phyloP scores from a whole-genome alignment of 2,888 invertebrate species.

The Carpatolechia fugitivella region DNA sequence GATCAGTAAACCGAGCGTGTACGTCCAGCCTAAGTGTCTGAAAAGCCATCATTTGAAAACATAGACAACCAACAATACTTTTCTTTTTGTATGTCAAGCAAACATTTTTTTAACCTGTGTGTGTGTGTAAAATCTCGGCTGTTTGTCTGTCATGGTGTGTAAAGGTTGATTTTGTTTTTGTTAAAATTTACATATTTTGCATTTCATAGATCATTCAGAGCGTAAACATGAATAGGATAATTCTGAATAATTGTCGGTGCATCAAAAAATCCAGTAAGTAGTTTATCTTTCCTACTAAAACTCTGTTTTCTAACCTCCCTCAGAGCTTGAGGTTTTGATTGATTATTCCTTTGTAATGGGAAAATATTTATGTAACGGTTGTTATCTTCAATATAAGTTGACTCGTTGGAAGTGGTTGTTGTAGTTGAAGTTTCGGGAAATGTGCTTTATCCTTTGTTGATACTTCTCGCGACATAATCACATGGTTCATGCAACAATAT shows the following conservation, averaged over 20 bases:
- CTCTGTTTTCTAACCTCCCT: conserved; percentile 43
- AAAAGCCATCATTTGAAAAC: too few species aligned
- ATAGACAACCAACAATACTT: background rate
- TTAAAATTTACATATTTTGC: conserved; percentile 48
- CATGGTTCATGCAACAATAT: conserved; percentile 40
- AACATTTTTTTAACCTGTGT: too few species aligned
- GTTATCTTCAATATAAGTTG: background rate
- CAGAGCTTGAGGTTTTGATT: conserved; percentile 43
- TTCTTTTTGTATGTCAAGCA: background rate
- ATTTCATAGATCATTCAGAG: conserved; percentile 32
- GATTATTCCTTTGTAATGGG: conserved; percentile 48
- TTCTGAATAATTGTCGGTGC: conserved; percentile 59
- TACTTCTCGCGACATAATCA: conserved; percentile 21
- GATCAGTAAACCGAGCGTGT: too few species aligned
- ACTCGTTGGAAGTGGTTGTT: background rate
- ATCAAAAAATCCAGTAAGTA: conserved; percentile 67
- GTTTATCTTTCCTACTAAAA: conserved; percentile 22
- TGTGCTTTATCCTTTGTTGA: conserved; percentile 2
- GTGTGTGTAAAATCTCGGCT: conserved; percentile 3
- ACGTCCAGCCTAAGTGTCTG: too few species aligned
- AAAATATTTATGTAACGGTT: conserved; percentile 35
- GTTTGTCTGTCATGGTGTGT: conserved; percentile 63
- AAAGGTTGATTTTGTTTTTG: conserved; percentile 73
- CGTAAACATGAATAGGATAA: conserved; percentile 64
- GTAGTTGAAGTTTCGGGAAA: background rate